Conservation (phyloP, 2,113 vertebrate species). For the Sorex araneus region DNA sequence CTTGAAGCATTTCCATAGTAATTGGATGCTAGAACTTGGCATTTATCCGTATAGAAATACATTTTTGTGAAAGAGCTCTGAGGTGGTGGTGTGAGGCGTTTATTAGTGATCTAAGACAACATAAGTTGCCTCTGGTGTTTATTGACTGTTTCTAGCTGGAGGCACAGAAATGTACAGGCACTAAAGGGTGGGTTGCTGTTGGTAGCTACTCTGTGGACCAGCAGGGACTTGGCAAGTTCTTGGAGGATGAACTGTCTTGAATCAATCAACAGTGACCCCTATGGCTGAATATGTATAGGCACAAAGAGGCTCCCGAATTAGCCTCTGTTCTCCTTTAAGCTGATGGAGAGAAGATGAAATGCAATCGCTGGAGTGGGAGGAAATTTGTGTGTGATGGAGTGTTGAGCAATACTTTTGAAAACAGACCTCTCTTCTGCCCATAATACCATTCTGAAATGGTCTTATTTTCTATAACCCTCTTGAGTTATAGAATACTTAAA, state of each 20-base stretch:
- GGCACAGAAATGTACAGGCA: constrained; percentile 71
- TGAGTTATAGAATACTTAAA: too few species aligned
- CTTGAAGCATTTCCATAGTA: constrained; percentile 62
- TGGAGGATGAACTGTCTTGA: constrained; percentile 76
- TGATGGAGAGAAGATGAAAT: constrained; percentile 70
- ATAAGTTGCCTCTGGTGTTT: constrained; percentile 83
- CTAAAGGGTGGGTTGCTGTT: constrained; percentile 79
- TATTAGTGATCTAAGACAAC: constrained; percentile 83
- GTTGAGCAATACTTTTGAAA: constrained; percentile 27
- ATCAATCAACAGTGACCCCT: constrained; percentile 83
- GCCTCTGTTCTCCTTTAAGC: constrained; percentile 73
- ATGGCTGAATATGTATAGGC: constrained; percentile 82
- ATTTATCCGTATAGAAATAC: constrained; percentile 75
- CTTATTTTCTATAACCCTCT: constrained; percentile 9
- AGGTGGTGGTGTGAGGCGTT: constrained; percentile 71
- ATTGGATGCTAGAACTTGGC: constrained; percentile 69
- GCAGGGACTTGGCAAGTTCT: constrained; percentile 77
- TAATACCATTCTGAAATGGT: constrained; percentile 35
- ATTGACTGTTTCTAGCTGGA: constrained; percentile 83
- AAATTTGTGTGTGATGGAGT: constrained; percentile 46
- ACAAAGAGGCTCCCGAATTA: constrained; percentile 82
- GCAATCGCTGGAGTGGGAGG: constrained; percentile 48
- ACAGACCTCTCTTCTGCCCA: neutral
- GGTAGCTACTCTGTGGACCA: constrained; percentile 70
- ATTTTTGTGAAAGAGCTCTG: constrained; percentile 74